Base-by-base conservation (phyloP, 1,140 invertebrate genomes). In the Anoplolepis gracilipes region DNA sequence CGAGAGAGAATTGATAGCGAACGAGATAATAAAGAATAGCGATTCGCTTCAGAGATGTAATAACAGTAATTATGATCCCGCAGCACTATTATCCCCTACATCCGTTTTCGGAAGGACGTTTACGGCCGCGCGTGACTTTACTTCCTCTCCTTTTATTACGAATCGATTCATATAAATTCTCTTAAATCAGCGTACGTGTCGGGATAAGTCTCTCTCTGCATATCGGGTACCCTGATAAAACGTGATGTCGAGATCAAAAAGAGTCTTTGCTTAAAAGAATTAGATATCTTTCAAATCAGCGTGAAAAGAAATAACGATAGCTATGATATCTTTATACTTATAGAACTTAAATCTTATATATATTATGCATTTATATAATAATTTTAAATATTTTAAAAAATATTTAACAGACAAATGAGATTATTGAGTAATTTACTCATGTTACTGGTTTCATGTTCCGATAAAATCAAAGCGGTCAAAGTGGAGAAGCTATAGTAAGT, bases 121-220 rank as follows among this genome's bases (percentile, higher is more conserved):
- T 85, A 79, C 46, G 84, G 30, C 13, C 46, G 76, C 46, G 81
- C 81, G 81, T 84, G 73, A 77, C 78, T 61, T 57, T 33, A 39
- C 19, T 53, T 39, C 30, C 42, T 55, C 42, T 49, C 62, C 61
- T 59, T 78, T 62, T 49, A 57, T 67, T 75, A 62, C 16, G 10
- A 55, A 85, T 57, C 86, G 72, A 53, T 67, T 53, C 25, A 59
- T 73, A 59, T 82, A 55, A 82, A 73, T 82, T 82, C 67, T n/a
- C 67, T 82, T 82, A 82, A 82, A 82, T 82, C 78, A 82, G 67
- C 67, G 67, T 82, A 82, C 78, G 78, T 82, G 78, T 82, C 78
- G 28, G 67, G 53, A 82, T 82, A 82, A 73, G 78, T 82, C 78
- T 59, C 53, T 59, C 49, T 22, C 36, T 42, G 67, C 67, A 46